phyloP scores from a whole-genome alignment of 2,888 invertebrate genomes.

The Clostera curtula region DNA sequence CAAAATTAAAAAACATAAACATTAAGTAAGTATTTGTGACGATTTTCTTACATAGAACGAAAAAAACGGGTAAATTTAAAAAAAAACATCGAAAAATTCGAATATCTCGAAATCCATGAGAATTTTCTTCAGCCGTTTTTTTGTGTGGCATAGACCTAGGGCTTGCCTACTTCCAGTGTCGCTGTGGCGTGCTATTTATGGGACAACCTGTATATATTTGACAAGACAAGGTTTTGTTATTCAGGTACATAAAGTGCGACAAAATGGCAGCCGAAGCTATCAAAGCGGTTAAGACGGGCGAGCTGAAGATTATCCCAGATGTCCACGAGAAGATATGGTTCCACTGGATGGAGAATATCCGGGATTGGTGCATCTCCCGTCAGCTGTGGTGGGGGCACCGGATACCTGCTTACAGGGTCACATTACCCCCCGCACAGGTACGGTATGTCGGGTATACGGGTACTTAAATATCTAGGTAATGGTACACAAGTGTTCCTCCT shows the following conservation, averaged over 20 bases:
- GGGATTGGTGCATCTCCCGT: slow-evolving; percentile 99
- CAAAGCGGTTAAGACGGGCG: slow-evolving; percentile 84
- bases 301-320: slow-evolving; percentile 92
- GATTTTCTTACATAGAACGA: too few species aligned
- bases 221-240: not conserved
- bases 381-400: slow-evolving; percentile 99
- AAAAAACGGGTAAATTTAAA: too few species aligned
- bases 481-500: too few species aligned
- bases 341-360: slow-evolving; percentile 95
- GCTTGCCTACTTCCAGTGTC: too few species aligned
- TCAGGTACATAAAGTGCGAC: slow-evolving; percentile 88
- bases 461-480: not conserved
- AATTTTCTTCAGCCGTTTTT: too few species aligned
- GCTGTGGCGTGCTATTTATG: too few species aligned
- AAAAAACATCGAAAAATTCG: too few species aligned
- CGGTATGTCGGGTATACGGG: slow-evolving; percentile 1
- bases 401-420: slow-evolving; percentile 93
- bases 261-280: slow-evolving; percentile 93
- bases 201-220: too few species aligned
- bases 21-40: too few species aligned
- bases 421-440: slow-evolving; percentile 28
- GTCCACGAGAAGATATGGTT: slow-evolving; percentile 95
- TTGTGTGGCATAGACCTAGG: too few species aligned
- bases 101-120: too few species aligned
- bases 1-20: too few species aligned